phyloP scores from a whole-genome alignment of 1,140 invertebrate genomes.

The Drosophila equinoxialis region DNA sequence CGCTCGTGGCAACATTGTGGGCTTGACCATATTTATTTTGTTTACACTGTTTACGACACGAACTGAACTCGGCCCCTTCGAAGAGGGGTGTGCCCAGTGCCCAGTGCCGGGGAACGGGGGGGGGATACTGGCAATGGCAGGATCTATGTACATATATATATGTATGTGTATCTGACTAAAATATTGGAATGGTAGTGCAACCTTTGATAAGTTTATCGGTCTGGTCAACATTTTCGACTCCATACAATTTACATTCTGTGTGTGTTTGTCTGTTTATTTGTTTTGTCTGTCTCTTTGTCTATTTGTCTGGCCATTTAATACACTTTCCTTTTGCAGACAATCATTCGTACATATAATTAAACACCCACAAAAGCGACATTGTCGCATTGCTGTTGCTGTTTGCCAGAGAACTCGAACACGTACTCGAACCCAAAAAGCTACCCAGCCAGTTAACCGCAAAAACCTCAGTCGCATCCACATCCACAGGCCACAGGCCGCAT shows the following conservation, averaged over 20 bases:
- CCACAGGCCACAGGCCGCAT: constrained; percentile 17
- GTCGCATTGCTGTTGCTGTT: constrained; percentile 24
- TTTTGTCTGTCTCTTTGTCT: constrained; percentile 14
- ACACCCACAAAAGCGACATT: constrained; percentile 56
- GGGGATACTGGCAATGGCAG: background rate
- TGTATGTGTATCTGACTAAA: background rate
- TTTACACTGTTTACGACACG: constrained; percentile 56
- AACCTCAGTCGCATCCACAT: constrained; percentile 65
- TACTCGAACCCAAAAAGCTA: constrained; percentile 11
- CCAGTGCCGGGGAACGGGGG: background rate
- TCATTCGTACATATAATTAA: constrained; percentile 49
- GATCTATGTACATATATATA: too few relatives aligned
- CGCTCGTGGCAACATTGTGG: constrained; percentile 62
- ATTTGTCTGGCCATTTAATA: constrained; percentile 17
- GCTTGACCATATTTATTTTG: constrained; percentile 39
- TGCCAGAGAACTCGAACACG: constrained; percentile 10
- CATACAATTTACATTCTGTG: background rate
- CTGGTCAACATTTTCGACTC: constrained; percentile 25
- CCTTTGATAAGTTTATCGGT: constrained; percentile 56
- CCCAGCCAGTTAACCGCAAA: constrained; percentile 55
- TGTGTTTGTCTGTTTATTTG: constrained; percentile 10
- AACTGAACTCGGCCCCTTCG: constrained; percentile 14
- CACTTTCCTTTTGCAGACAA: constrained; percentile 1
- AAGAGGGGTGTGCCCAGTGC: background rate
- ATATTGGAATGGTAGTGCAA: background rate